Evolutionary conservation across 1,140 invertebrate species (phyloP).

Genomic region (Maconellicoccus hirsutus): DNA sequence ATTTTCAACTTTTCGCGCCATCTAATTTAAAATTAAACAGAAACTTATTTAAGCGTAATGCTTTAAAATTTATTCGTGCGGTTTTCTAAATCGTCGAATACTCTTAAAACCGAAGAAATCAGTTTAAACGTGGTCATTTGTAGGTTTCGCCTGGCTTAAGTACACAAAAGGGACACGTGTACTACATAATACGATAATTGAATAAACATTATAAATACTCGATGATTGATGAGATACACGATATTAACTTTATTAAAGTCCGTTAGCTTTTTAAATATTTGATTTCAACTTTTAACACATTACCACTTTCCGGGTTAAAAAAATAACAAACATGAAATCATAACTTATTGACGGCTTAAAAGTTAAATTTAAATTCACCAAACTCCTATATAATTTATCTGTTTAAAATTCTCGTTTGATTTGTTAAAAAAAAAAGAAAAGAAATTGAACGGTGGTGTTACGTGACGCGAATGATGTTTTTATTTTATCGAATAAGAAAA

Average conservation of each 20-base stretch:
- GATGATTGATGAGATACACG: background rate
- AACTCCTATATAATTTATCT: background rate
- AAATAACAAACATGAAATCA: background rate
- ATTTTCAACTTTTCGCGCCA: background rate
- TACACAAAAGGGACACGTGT: too few relatives aligned
- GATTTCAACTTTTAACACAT: too few relatives aligned
- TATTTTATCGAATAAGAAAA: slow-evolving; percentile 5
- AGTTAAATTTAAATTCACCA: background rate
- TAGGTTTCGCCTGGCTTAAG: too few relatives aligned
- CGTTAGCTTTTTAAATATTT: background rate
- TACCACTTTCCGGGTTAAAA: too few relatives aligned
- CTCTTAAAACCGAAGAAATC: too few relatives aligned
- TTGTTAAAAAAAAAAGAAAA: background rate
- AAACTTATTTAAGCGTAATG: background rate
- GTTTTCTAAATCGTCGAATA: too few relatives aligned
- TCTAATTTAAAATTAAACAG: background rate
- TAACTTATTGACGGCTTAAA: background rate
- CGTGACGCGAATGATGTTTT: slow-evolving; percentile 2
- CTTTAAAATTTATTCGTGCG: too few relatives aligned
- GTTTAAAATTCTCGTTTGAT: background rate
- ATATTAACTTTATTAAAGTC: background rate
- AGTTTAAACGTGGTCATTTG: too few relatives aligned
- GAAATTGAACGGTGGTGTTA: background rate
- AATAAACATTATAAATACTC: background rate
- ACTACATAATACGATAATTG: background rate